phyloP scores from a whole-genome alignment of 2,113 vertebrate species.

The Thamnophis sirtalis region DNA sequence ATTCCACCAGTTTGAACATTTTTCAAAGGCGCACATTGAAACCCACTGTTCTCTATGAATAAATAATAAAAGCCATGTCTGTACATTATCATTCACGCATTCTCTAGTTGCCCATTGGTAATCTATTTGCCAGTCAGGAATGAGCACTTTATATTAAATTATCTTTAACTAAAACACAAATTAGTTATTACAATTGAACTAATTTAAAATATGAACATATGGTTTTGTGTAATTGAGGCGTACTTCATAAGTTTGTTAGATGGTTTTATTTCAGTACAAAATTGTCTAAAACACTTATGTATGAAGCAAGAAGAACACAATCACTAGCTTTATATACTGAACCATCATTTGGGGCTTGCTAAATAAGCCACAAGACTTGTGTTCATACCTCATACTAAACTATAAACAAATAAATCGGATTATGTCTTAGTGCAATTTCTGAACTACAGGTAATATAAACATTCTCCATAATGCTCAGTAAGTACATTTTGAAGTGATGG shows the following conservation, averaged over 20 bases:
- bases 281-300: conserved; percentile 19
- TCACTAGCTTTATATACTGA: neutral
- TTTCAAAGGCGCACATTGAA: conserved; percentile 90
- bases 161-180: conserved; percentile 56
- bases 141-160: conserved; percentile 61
- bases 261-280: neutral
- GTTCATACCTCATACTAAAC: neutral
- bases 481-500: conserved; percentile 23
- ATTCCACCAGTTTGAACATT: conserved; percentile 90
- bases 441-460: neutral
- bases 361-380: neutral
- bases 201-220: conserved; percentile 31
- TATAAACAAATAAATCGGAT: neutral
- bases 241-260: neutral
- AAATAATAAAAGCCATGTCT: conserved; percentile 88
- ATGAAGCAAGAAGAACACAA: neutral
- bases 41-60: conserved; percentile 92
- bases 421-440: neutral
- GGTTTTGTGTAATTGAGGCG: neutral
- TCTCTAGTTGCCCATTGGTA: conserved; percentile 78
- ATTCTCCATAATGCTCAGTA: neutral
- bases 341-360: neutral
- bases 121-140: conserved; percentile 63
- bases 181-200: conserved; percentile 46
- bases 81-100: conserved; percentile 82